A percentile compares a stretch with the other conserved stretches of the same genome.
Evolutionary conservation across 2,888 invertebrate genomes (phyloP).

Genomic region (Elegia similella): DNA sequence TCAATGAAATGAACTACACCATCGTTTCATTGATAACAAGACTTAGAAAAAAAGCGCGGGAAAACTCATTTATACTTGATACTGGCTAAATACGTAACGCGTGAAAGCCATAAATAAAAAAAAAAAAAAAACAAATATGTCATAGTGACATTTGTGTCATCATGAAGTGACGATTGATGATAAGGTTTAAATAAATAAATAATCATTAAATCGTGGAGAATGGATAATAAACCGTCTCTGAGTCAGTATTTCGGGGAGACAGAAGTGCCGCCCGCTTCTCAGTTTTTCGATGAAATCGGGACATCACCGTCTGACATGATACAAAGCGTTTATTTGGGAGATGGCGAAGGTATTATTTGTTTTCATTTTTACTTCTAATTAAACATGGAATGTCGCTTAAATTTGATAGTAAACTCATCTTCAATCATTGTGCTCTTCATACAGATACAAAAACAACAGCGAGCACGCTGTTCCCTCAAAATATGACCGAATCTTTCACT

Average conservation of each 20-base stretch:
- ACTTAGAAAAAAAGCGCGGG: too few species aligned
- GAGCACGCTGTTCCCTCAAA: constrained; percentile 23
- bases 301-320: constrained; percentile 74
- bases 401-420: neutral
- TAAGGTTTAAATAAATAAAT: constrained; percentile 20
- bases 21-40: too few species aligned
- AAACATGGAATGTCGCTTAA: neutral
- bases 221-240: constrained; percentile 78
- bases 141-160: neutral
- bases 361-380: constrained; percentile 12
- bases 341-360: constrained; percentile 49
- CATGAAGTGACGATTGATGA: neutral
- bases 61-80: too few species aligned
- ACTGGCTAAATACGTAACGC: too few species aligned
- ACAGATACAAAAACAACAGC: constrained; percentile 7
- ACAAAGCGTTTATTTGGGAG: constrained; percentile 73
- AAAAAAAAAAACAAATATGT: neutral
- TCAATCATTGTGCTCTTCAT: neutral
- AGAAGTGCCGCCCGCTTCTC: constrained; percentile 66
- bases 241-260: constrained; percentile 81
- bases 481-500: constrained; percentile 54
- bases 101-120: too few species aligned
- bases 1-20: too few species aligned
- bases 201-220: constrained; percentile 37
- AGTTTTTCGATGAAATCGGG: constrained; percentile 76